Base-by-base conservation (phyloP, 2,113 vertebrate species). In the Stegastes partitus region DNA sequence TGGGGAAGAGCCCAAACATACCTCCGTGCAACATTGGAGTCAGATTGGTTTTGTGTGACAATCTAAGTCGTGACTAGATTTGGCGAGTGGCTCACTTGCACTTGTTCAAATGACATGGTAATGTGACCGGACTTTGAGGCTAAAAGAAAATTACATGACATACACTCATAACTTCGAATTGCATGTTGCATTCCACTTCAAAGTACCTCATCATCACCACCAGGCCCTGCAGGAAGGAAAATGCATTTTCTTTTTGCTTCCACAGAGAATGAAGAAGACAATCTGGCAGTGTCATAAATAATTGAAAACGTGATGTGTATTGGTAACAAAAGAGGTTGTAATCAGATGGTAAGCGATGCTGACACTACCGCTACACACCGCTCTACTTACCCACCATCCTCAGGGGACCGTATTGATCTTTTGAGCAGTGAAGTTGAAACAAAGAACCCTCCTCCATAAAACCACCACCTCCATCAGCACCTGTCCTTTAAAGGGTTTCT, bases 291-390 rank as follows among this genome's bases (percentile, higher is more conserved):
- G 25, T 73, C 49, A 78, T 58, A 70, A 53, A 81, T 79, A 57
- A 82, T 39, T 82, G 50, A 82, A 57, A 72, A 75, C 19, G 61
- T 65, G 59, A 77, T 78, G 65, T 75, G 70, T 62, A 86, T 62
- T 63, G 78, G 56, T 68, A 62, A 51, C 47, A 74, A 57, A 64
- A 69, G 72, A 51, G 74, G 78, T 31, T 53, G 23, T 88, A 58
- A 79, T 61, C 68, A 61, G 76, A 83, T 63, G 63, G 59, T 69
- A 75, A 79, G 74, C 76, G 77, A 80, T 77, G 78, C 54, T 80
- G 72, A 78, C 81, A 78, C 66, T 61, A 5, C 73, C 73, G 84
- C 22, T 77, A 58, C 77, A 34, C 74, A 67, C 76, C 67, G 71
- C 67, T 57, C 47, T 62, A 69, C 86, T 83, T 74, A 82, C 53